Conservation (phyloP, 2,888 invertebrate species). For the Meghimatium bilineatum region DNA sequence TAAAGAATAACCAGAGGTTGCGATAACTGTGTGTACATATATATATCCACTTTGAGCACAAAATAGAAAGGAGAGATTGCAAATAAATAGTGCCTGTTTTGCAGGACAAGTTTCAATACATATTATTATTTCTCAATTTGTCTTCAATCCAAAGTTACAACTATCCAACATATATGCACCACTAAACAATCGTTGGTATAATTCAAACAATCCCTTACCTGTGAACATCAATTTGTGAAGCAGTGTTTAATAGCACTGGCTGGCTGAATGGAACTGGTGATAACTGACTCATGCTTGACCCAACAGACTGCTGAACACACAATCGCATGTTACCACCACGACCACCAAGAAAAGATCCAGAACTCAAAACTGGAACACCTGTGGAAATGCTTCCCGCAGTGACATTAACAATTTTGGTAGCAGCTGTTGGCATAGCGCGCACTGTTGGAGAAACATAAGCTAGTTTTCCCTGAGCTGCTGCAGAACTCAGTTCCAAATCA, state of each 20-base stretch:
- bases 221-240: conserved; percentile 68
- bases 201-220: conserved; percentile 57
- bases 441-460: conserved; percentile 73
- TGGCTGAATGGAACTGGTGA: conserved; percentile 70
- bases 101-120: too few relatives aligned
- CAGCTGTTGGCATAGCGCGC: conserved; percentile 58
- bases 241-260: conserved; percentile 68
- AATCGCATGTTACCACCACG: conserved; percentile 42
- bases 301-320: conserved; percentile 54
- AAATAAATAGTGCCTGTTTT: too few relatives aligned
- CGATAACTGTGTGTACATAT: too few relatives aligned
- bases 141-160: too few relatives aligned
- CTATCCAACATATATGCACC: too few relatives aligned
- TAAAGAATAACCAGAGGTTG: too few relatives aligned
- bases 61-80: too few relatives aligned
- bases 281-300: conserved; percentile 63
- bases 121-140: too few relatives aligned
- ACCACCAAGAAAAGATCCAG: conserved; percentile 55
- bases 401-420: conserved; percentile 54
- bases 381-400: conserved; percentile 49
- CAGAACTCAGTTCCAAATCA: conserved; percentile 65
- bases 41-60: too few relatives aligned
- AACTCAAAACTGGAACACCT: conserved; percentile 52
- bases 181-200: too few relatives aligned
- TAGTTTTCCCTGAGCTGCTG: conserved; percentile 69